Evolutionary conservation across 2,888 invertebrate species (phyloP).

Genomic region (Archips xylosteana): DNA sequence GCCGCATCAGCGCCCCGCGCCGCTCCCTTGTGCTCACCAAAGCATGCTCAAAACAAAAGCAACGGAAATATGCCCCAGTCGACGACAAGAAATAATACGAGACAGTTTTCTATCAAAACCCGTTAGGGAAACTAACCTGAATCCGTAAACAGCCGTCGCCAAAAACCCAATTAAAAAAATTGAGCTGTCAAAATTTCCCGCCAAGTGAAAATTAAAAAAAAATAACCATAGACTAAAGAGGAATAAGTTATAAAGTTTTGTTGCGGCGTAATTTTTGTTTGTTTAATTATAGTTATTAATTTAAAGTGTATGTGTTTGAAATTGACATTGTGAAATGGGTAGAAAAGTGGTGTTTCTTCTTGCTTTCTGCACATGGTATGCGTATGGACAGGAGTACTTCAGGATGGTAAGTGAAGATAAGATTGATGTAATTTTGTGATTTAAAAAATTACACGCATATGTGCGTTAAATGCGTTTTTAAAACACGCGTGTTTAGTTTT

Average conservation of each 20-base stretch:
- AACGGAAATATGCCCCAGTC: constrained; percentile 79
- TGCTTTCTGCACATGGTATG: constrained; percentile 77
- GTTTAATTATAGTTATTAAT: constrained; percentile 2
- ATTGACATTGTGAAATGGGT: constrained; percentile 58
- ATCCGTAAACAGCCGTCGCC: constrained; percentile 17
- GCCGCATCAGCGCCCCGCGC: constrained; percentile 60
- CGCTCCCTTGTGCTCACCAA: constrained; percentile 75
- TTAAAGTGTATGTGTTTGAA: constrained; percentile 22
- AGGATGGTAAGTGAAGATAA: constrained; percentile 73
- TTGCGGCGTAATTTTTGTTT: background rate
- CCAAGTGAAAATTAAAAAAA: constrained; percentile 6
- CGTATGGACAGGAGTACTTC: constrained; percentile 70
- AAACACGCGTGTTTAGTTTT: background rate
- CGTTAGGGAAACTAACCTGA: constrained; percentile 32
- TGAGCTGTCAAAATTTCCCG: constrained; percentile 28
- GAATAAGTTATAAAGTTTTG: background rate
- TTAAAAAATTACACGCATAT: constrained; percentile 22
- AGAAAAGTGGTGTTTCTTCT: constrained; percentile 58
- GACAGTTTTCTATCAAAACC: constrained; percentile 66
- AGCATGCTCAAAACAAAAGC: constrained; percentile 81
- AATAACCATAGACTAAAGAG: background rate
- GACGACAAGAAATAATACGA: constrained; percentile 74
- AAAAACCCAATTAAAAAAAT: constrained; percentile 25
- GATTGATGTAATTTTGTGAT: constrained; percentile 22
- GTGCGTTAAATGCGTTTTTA: constrained; percentile 7